These are phyloP conservation scores for Scomber japonicus DNA, from an alignment of 2,113 vertebrate species.

Conservation along the genomic window DNA sequence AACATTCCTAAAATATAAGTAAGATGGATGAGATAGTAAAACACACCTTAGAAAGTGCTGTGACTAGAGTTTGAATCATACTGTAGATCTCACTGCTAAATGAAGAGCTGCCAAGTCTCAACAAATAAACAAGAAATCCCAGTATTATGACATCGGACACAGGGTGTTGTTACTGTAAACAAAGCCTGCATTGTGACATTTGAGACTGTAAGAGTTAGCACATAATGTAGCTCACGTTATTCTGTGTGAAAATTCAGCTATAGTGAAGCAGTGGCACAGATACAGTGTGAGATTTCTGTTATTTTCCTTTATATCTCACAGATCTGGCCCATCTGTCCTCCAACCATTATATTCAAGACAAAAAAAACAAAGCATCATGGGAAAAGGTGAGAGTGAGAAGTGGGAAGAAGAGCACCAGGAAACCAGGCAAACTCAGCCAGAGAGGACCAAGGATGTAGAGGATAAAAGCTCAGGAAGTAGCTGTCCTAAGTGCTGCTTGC, in stretches of 20 bases:
- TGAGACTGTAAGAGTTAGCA: background rate
- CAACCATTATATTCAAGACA: background rate
- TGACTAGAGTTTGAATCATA: background rate
- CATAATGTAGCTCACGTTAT: background rate
- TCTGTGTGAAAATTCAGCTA: constrained; percentile 5
- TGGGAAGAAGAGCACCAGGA: constrained; percentile 57
- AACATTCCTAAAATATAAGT: constrained; percentile 9
- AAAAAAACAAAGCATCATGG: constrained; percentile 51
- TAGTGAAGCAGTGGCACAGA: background rate
- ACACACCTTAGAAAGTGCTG: background rate
- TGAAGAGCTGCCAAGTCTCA: background rate
- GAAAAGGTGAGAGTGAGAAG: constrained; percentile 31
- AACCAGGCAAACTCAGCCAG: constrained; percentile 57
- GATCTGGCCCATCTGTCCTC: background rate
- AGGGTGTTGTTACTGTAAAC: background rate
- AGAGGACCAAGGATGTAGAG: background rate
- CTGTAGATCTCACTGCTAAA: background rate
- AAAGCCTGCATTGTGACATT: constrained; percentile 24
- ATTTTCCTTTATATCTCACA: constrained; percentile 5
- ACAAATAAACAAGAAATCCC: background rate
- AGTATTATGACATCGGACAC: constrained; percentile 1
- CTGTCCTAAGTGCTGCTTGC: constrained; percentile 79
- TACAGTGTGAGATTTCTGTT: background rate
- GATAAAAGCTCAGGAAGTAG: background rate
- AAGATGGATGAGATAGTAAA: background rate